A percentile compares a stretch with the other conserved stretches of the same genome.
Evolutionary conservation across 2,888 invertebrate species (phyloP).

Genomic region (Rhopalosiphum nymphaeae): DNA sequence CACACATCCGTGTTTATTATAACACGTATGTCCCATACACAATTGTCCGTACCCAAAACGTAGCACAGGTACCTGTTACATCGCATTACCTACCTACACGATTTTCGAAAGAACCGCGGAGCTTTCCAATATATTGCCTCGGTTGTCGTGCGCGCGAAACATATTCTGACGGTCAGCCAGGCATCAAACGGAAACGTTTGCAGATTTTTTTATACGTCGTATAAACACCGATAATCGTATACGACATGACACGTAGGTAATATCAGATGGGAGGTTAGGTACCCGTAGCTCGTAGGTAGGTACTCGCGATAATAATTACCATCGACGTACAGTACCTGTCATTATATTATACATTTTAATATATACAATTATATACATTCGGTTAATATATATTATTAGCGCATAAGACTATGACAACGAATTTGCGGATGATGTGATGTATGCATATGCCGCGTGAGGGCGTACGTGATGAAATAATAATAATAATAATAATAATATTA

Average conservation of each 20-base stretch:
- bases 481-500: constrained; percentile 9
- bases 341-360: neutral
- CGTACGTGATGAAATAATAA: constrained; percentile 46
- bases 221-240: neutral
- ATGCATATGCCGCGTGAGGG: neutral
- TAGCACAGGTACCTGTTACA: neutral
- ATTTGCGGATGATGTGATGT: constrained; percentile 14
- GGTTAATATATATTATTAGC: constrained; percentile 8
- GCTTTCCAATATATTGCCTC: neutral
- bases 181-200: neutral
- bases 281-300: constrained; percentile 13
- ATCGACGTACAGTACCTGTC: constrained; percentile 9
- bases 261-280: neutral
- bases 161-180: neutral
- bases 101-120: neutral
- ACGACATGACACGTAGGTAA: constrained; percentile 9
- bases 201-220: neutral
- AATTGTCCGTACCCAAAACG: neutral
- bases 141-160: neutral
- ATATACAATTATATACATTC: neutral
- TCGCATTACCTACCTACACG: neutral
- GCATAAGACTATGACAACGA: neutral
- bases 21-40: neutral
- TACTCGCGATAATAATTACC: neutral
- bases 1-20: neutral